phyloP scores from a whole-genome alignment of 2,113 vertebrate genomes.

The Chascanopsetta lugubris region DNA sequence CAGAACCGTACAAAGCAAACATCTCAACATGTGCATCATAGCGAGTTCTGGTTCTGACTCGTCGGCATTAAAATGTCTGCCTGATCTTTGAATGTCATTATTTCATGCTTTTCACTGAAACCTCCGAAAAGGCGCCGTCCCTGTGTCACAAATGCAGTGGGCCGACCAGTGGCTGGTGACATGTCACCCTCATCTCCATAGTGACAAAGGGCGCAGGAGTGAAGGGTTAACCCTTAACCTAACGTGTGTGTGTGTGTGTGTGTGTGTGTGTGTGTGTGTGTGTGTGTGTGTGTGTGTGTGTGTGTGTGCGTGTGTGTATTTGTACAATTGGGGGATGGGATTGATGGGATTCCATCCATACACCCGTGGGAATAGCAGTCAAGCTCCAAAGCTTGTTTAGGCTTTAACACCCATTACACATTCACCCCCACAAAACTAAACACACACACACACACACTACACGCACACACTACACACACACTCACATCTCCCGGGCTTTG shows the following conservation, averaged over 20 bases:
- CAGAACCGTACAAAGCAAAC: too few relatives aligned
- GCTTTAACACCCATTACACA: constrained; percentile 49
- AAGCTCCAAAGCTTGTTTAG: constrained; percentile 74
- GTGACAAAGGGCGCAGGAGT: constrained; percentile 61
- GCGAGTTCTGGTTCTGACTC: too few relatives aligned
- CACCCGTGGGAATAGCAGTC: constrained; percentile 68
- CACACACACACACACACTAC: constrained; percentile 48
- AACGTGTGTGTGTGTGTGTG: constrained; percentile 17
- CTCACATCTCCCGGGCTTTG: constrained; percentile 22
- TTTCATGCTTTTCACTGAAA: constrained; percentile 5
- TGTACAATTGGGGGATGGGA: constrained; percentile 54
- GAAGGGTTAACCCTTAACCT: constrained; percentile 74
- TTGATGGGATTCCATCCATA: constrained; percentile 60
- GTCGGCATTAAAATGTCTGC: background rate
- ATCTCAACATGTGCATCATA: too few relatives aligned
- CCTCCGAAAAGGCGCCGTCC: constrained; percentile 11
- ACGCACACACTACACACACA: constrained; percentile 37
- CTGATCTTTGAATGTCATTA: background rate
- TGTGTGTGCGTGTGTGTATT: constrained; percentile 42
- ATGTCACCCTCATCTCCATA: constrained; percentile 77
- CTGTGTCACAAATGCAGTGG: constrained; percentile 28
- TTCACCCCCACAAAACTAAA: too few relatives aligned
- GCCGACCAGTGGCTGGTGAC: constrained; percentile 52
- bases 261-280: constrained; percentile 14
- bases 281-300: constrained; percentile 30